Conservation (phyloP, 2,113 vertebrate species). For the Hyla sarda region DNA sequence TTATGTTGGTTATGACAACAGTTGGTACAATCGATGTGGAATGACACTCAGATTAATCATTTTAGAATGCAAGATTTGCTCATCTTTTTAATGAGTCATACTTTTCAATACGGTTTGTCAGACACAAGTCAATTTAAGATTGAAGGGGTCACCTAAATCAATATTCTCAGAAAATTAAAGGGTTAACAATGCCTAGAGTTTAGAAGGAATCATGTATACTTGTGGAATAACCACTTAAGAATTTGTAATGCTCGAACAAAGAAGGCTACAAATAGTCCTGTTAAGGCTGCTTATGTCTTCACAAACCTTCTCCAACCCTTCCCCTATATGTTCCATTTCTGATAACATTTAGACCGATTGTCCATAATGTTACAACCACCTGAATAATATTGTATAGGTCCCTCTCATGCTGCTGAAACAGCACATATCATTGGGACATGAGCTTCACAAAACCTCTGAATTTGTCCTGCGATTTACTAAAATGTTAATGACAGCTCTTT, state of each 20-base stretch:
- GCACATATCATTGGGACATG: too few relatives aligned
- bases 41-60: slow-evolving; percentile 28
- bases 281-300: not conserved
- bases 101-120: slow-evolving; percentile 64
- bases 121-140: not conserved
- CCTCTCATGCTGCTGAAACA: too few relatives aligned
- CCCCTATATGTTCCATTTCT: not conserved
- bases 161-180: not conserved
- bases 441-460: too few relatives aligned
- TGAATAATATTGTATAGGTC: too few relatives aligned
- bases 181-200: not conserved
- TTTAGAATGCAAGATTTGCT: slow-evolving; percentile 57
- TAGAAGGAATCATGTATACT: not conserved
- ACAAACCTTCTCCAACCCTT: not conserved
- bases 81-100: slow-evolving; percentile 54
- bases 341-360: not conserved
- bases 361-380: too few relatives aligned
- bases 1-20: slow-evolving; percentile 48
- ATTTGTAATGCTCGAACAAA: not conserved
- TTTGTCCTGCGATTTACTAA: too few relatives aligned
- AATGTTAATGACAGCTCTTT: too few relatives aligned
- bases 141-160: not conserved
- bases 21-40: slow-evolving; percentile 42
- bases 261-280: not conserved
- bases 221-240: not conserved